Evolutionary conservation across 2,888 invertebrate genomes (phyloP), one percentile per base, ranked within the genome.

Genomic region (Epinotia bilunana): DNA sequence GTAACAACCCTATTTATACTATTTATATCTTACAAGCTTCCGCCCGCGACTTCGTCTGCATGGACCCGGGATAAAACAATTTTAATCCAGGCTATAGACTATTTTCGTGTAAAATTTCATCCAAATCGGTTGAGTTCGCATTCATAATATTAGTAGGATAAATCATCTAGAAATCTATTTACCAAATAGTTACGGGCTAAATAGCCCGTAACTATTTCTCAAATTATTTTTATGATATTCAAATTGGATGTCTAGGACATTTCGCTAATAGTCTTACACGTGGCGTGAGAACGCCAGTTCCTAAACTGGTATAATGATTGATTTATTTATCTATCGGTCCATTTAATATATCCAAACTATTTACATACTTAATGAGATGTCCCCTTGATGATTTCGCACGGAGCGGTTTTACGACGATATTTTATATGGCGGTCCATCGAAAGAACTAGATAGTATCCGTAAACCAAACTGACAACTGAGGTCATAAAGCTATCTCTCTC

Each of bases 291-390:
- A 71, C 23, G 62, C 39, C 6, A 20, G 1, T 62, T 65, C 55
- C n/a, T 53, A 65, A 71, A 70, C 49, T 43, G 58, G 65, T 71
- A 9, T 55, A 49, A 73, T 68, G 53, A 61, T 68, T 72, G 49
- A 20, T 1, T 1, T 20, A 20, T 61, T 61, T 61, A 67, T 67
- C 65, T 71, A 65, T 71, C 39, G 23, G 73, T 39, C 61, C 18
- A 71, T 72, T 72, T 72, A 61, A 72, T 75, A 28, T 71, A 65
- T 67, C 61, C 16, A 39, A 72, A 60, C 53, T 65, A 61, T 75
- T 75, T 75, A 57, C 75, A 75, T 75, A 67, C 33, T 5, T 71
- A 72, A 75, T 67, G 65, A 74, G 65, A 18, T 53, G 68, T 60
- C 28, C 64, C 28, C 60, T 75, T 72, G 65, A 72, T 57, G n/a